Conservation (phyloP, 2,888 invertebrate species). For the Lacanobia wlatinum region DNA sequence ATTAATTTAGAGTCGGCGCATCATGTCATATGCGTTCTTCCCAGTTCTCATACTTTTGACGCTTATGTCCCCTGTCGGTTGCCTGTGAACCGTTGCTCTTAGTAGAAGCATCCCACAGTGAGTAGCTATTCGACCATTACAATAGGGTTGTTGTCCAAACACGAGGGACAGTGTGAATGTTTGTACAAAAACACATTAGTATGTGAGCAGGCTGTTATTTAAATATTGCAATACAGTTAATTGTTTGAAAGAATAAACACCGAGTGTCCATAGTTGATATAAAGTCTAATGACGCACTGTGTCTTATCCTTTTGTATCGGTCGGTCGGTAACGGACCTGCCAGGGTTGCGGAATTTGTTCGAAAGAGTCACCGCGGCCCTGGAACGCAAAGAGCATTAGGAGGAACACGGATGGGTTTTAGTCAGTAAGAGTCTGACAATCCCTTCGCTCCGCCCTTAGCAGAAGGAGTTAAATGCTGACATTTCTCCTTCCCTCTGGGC, state of each 20-base stretch:
- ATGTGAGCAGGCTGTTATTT: slow-evolving; percentile 5
- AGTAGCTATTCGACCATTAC: neutral
- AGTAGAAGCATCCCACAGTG: neutral
- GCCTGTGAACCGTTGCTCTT: neutral
- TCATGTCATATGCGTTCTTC: neutral
- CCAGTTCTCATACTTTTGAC: neutral
- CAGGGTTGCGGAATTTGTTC: no score
- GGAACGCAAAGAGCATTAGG: no score
- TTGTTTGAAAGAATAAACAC: slow-evolving; percentile 4
- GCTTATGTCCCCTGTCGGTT: neutral
- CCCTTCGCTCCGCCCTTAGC: no score
- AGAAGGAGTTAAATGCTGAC: no score
- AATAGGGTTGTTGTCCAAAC: slow-evolving; percentile 6
- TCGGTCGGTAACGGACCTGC: neutral
- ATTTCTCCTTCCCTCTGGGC: no score
- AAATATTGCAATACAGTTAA: slow-evolving; percentile 32
- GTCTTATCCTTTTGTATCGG: neutral
- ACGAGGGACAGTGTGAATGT: neutral
- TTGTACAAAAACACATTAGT: slow-evolving; percentile 21
- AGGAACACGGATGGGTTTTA: no score
- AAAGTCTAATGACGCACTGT: neutral
- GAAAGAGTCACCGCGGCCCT: no score
- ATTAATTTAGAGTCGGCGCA: no score
- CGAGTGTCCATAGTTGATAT: neutral
- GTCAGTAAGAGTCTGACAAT: no score